Percentiles rank a stretch among this genome's conserved stretches.
These are phyloP conservation scores for Stichodactyla mertensii DNA, from an alignment of 64 coral and sea anemone genomes.

Conservation along the genomic window DNA sequence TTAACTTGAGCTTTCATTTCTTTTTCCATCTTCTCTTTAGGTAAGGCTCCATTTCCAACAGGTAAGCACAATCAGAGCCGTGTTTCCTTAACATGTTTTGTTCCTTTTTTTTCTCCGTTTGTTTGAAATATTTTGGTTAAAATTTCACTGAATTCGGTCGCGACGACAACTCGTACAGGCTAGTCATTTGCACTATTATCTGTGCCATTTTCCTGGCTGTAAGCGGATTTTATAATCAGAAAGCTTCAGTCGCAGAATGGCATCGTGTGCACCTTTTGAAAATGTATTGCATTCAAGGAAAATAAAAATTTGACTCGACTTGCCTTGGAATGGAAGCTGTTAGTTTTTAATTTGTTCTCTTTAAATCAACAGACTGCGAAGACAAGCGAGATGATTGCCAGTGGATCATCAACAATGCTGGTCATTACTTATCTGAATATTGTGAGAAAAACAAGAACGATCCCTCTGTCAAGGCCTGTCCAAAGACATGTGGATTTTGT, in stretches of 20 bases:
- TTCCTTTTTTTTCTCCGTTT: no score
- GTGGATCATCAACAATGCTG: background rate
- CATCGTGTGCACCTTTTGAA: no score
- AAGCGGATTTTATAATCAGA: no score
- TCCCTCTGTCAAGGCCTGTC: background rate
- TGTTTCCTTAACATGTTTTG: background rate
- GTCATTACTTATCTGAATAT: background rate
- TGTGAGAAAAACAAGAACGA: background rate
- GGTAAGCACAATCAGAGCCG: background rate
- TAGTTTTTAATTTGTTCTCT: background rate
- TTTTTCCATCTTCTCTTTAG: background rate
- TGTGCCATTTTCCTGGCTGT: no score
- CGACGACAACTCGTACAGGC: no score
- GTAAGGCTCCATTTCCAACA: background rate
- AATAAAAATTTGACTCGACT: no score
- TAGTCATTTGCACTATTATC: no score
- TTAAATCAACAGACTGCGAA: background rate
- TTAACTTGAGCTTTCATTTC: no score
- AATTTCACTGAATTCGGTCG: no score
- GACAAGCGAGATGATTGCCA: constrained; percentile 12
- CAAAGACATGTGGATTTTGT: constrained; percentile 30
- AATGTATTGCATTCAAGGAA: no score
- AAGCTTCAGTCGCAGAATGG: no score
- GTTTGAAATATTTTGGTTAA: no score
- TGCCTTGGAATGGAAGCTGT: background rate